A percentile compares a stretch with the other conserved stretches of the same genome.
Evolutionary conservation across 2,113 vertebrate species (phyloP).

Genomic region (Proterorhinus semilunaris): DNA sequence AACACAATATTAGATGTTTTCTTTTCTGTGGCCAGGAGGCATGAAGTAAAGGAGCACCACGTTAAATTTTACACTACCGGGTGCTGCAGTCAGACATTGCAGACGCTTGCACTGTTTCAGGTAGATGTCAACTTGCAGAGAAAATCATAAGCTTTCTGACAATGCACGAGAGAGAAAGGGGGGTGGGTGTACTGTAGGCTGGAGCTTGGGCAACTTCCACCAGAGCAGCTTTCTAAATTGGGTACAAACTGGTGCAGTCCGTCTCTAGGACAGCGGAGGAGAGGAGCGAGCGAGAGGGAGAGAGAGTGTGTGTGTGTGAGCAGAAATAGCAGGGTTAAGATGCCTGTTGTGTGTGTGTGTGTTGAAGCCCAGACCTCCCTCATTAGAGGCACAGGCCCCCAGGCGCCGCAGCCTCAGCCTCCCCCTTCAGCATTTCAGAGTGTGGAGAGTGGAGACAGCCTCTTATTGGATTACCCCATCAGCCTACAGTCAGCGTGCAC

Average conservation of each 20-base stretch:
- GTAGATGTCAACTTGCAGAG: constrained; percentile 58
- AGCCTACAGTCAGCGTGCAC: constrained; percentile 30
- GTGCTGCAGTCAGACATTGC: constrained; percentile 48
- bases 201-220: constrained; percentile 31
- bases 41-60: not conserved
- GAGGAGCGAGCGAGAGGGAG: constrained; percentile 15
- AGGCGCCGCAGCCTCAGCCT: constrained; percentile 33
- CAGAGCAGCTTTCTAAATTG: constrained; percentile 51
- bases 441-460: constrained; percentile 32
- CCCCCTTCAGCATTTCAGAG: constrained; percentile 46
- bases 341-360: constrained; percentile 51
- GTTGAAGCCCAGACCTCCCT: constrained; percentile 50
- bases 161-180: constrained; percentile 14
- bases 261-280: constrained; percentile 34
- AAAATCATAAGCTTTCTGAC: constrained; percentile 53
- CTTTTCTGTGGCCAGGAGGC: too few relatives aligned
- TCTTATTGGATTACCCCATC: constrained; percentile 56
- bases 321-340: constrained; percentile 50
- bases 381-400: constrained; percentile 61
- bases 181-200: not conserved
- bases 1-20: too few relatives aligned
- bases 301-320: constrained; percentile 14
- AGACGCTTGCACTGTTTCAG: constrained; percentile 46
- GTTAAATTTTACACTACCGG: constrained; percentile 1
- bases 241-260: constrained; percentile 38